Base-by-base conservation (phyloP, 2,888 invertebrate genomes). In the Catocala sponsa region DNA sequence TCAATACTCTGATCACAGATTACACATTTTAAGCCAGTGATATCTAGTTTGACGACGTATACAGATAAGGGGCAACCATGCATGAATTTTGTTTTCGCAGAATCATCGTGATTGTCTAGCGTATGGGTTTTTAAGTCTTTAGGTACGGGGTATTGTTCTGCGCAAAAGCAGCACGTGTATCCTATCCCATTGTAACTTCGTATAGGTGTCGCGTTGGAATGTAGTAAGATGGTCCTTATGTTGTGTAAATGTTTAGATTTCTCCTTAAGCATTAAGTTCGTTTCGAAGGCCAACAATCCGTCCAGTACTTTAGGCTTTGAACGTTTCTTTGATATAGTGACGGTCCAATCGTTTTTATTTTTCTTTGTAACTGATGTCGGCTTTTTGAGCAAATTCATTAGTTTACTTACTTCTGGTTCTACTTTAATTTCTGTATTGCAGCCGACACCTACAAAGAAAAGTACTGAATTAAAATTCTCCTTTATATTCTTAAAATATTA, bases 131-230 rank as follows among this genome's bases (percentile, higher is more conserved):
- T 91, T 1, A 91, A 70, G 25, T 87, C 87, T 0, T 67, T 73
- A 0, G 88, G 82, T 5, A 79, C 55, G 0, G 70, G 61, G 33
- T 68, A 88, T 11, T 80, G 70, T 0, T 81, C 71, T 0, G 63
- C 42, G 59, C 91, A 91, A 56, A 82, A 91, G 10, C 78, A 80
- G 51, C 91, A 91, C 0, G 70, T 73, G 61, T 87, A 91, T 0
- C 87, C 87, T 11, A 76, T 63, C 1, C 84, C 86, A 0, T 77
- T 78, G 46, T 81, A 80, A 48, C 73, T 74, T 32, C 80, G 70
- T 4, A 91, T 85, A 0, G 91, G 90, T 2, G 90, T 90, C 0
- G 90, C 90, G 59, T 90, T 91, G 0, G 91, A 83, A 66, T 80
- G 60, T 11, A 70, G 50, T 0, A 91, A 68, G 12, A 91, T 81